Evolutionary conservation across 2,113 vertebrate genomes (phyloP), one percentile per base, ranked within the genome.

Genomic region (Castor canadensis): DNA sequence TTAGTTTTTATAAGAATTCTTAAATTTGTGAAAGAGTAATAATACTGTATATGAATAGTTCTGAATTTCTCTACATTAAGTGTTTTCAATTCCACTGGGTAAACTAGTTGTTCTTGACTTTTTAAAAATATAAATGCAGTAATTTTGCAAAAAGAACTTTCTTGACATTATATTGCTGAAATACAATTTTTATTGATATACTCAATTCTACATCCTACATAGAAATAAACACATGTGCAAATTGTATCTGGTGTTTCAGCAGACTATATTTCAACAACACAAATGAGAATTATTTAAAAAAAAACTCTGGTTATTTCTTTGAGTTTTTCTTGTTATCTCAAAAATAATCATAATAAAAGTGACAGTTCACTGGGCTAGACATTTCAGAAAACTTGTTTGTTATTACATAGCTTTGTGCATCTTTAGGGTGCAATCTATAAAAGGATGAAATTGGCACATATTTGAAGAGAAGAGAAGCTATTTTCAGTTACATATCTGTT

Each of bases 141-240:
- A 96, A 85, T 62, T 81, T 82, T 92, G 0, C 22, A 97, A 96
- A 94, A 97, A 89, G 79, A 90, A 80, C 66, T 97, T 96, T 96
- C 95, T 88, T 96, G 95, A 97, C 81, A 95, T 80, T 26, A 24
- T 96, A 58, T 92, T 97, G 89, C 92, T 97, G 87, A 96, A 97
- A 97, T 96, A 96, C 35, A 67, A 90, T 97, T 98, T 98, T 95
- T 95, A 95, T 82, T 97, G 96, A 98, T 90, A 71, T 89, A 58
- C 45, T 89, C 85, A 82, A 0, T 96, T 96, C 96, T 97, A 92
- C 83, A 77, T 87, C 88, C 93, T 87, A 97, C 96, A 96, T 28
- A 64, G 32, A 73, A 35, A 90, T 93, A 95, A 95, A 64, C 60
- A 69, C 43, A 90, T 96, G 94, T 98, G 73, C 75, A 97, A 97